Base-by-base conservation (phyloP, 2,888 invertebrate genomes). In the Rhagium mordax region DNA sequence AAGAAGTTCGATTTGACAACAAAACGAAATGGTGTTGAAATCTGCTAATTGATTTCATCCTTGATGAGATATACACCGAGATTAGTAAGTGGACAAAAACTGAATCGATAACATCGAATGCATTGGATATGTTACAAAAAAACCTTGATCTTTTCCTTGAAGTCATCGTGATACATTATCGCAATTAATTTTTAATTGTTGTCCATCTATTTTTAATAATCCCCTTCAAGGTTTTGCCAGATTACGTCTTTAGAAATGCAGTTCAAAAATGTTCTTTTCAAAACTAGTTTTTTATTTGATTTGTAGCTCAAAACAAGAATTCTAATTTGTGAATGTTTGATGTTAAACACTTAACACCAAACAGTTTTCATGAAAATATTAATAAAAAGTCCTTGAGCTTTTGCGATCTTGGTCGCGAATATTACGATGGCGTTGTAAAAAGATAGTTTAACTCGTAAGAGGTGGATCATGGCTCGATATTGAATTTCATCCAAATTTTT, bases 121-220 rank as follows among this genome's bases (percentile, higher is more conserved):
- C 18, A 18, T 16, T 20, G 2, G 16, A 20, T n/a, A 21, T 47
- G 61, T 61, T 16, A 20, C 61, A 3, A 20, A 55, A 20, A 41
- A 49, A 21, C 55, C 47, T 67, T 10, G 47, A 7, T 21, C 15
- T 57, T 65, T 55, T 67, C 67, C 67, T 57, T 67, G 67, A 41
- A 67, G 24, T 47, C 27, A 47, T 29, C 21, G 47, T 57, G 67
- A 67, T 67, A 57, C 47, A 67, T 67, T 67, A 67, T 21, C 67
- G 57, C 41, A 16, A 57, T 67, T 67, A 67, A 57, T 29, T 20
- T 33, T 53, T 15, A 33, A 53, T 47, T 67, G 47, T 67, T 67
- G 47, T 15, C 8, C 57, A 57, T 67, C 67, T 16, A 41, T 53
- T 51, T 29, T 57, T 10, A 16, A 67, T 67, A 67, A 57, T 57